Conservation (phyloP, 2,888 invertebrate species). For the Merodon equestris region DNA sequence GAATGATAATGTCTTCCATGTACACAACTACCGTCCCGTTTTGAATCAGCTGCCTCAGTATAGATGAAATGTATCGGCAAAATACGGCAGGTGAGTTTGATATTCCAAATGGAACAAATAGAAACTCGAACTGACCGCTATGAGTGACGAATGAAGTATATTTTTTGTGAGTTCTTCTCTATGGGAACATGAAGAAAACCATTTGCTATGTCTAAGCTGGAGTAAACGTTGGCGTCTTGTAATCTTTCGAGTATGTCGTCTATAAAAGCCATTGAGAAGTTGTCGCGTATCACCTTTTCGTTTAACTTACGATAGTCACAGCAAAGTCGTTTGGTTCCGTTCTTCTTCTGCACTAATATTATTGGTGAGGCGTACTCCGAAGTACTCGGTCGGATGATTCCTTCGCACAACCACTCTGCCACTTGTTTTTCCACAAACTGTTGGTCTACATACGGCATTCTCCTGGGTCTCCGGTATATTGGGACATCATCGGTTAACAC, state of each 20-base stretch:
- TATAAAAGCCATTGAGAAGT: conserved; percentile 57
- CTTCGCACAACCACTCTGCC: conserved; percentile 7
- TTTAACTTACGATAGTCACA: conserved; percentile 45
- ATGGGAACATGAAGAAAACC: conserved; percentile 1
- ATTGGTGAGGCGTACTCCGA: conserved; percentile 72
- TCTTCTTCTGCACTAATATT: conserved; percentile 22
- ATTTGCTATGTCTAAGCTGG: too few relatives aligned
- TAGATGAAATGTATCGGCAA: too few relatives aligned
- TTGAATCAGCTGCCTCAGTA: too few relatives aligned
- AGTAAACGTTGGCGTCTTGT: conserved; percentile 35
- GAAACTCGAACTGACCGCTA: too few relatives aligned
- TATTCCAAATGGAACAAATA: too few relatives aligned
- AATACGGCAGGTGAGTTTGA: too few relatives aligned
- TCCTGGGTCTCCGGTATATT: conserved; percentile 43
- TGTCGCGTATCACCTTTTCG: conserved; percentile 40
- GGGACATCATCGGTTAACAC: conserved; percentile 46
- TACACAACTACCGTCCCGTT: too few relatives aligned
- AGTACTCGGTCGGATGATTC: conserved; percentile 41
- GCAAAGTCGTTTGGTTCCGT: conserved; percentile 24
- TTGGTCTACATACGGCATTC: conserved; percentile 34
- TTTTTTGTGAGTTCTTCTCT: too few relatives aligned
- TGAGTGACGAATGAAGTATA: too few relatives aligned
- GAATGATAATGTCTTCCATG: too few relatives aligned
- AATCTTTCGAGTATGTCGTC: conserved; percentile 57
- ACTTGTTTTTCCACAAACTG: conserved; percentile 72